Conservation (phyloP, 2,113 vertebrate genomes). For the Neotoma lepida region DNA sequence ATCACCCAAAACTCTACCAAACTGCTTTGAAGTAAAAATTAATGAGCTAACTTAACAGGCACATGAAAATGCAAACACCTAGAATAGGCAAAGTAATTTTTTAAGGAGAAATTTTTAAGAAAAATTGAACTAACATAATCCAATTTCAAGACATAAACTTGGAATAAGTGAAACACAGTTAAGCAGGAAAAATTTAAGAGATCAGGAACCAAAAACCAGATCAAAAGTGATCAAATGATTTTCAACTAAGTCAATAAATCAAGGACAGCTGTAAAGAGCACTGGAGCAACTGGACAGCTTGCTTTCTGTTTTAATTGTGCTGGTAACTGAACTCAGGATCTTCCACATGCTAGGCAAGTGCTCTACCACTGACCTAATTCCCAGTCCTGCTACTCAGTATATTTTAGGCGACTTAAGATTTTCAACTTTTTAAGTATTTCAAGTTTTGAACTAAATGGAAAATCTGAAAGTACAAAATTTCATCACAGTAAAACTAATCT, state of each 20-base stretch:
- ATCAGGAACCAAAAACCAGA: neutral
- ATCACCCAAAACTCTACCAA: conserved; percentile 33
- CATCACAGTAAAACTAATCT: neutral
- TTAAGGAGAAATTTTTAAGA: neutral
- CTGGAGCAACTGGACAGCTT: neutral
- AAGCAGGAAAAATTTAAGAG: neutral
- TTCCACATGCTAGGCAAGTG: neutral
- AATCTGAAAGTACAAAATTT: conserved; percentile 32
- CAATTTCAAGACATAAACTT: conserved; percentile 40
- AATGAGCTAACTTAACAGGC: neutral
- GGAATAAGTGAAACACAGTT: neutral
- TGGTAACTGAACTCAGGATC: neutral
- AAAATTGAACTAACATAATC: neutral
- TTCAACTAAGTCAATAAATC: conserved; percentile 10
- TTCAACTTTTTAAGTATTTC: neutral
- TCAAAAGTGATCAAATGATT: neutral
- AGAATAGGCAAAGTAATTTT: conserved; percentile 25
- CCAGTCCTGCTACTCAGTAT: neutral
- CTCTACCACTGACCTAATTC: too few relatives aligned
- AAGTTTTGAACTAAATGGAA: neutral
- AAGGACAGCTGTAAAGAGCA: neutral
- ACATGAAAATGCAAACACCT: neutral
- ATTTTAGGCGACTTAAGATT: neutral
- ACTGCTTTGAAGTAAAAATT: conserved; percentile 8
- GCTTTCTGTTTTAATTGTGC: neutral